These are phyloP conservation scores for Platysternon megacephalum DNA, from an alignment of 2,113 vertebrate genomes.

Conservation along the genomic window DNA sequence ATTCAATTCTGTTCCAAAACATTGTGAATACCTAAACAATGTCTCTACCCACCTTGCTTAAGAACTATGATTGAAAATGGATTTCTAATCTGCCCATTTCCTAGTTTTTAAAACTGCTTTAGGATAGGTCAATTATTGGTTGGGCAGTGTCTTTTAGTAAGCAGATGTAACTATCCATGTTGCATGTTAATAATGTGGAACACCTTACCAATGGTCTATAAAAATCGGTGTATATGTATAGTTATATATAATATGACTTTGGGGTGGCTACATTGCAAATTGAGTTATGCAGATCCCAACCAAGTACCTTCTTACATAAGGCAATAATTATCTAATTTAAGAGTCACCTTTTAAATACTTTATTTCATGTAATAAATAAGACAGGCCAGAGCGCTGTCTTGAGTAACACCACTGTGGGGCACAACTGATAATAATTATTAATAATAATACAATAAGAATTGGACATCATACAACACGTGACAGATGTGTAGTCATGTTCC, in stretches of 20 bases:
- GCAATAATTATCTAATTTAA: not conserved
- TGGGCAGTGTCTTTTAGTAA: not conserved
- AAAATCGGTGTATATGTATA: not conserved
- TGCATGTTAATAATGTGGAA: not conserved
- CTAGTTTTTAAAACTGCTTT: conserved; percentile 6
- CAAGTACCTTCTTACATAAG: not conserved
- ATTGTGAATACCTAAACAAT: not conserved
- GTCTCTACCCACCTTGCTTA: not conserved
- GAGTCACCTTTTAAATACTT: not conserved
- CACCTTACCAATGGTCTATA: not conserved
- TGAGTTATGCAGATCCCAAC: not conserved
- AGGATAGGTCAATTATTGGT: not conserved
- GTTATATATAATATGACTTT: not conserved
- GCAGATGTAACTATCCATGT: not conserved
- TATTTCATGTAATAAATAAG: not conserved
- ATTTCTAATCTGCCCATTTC: not conserved
- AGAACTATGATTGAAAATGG: not conserved
- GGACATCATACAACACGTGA: not conserved
- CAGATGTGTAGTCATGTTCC: too few relatives aligned
- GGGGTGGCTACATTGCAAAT: not conserved
- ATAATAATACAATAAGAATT: not conserved
- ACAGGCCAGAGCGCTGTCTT: not conserved
- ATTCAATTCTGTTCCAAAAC: not conserved
- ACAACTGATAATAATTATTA: not conserved
- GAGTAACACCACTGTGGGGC: not conserved